Evolutionary conservation across 2,797 vertebrate genomes (phyloP), one percentile per base, ranked within the genome.

Genomic region (Gephyroberyx darwinii): DNA sequence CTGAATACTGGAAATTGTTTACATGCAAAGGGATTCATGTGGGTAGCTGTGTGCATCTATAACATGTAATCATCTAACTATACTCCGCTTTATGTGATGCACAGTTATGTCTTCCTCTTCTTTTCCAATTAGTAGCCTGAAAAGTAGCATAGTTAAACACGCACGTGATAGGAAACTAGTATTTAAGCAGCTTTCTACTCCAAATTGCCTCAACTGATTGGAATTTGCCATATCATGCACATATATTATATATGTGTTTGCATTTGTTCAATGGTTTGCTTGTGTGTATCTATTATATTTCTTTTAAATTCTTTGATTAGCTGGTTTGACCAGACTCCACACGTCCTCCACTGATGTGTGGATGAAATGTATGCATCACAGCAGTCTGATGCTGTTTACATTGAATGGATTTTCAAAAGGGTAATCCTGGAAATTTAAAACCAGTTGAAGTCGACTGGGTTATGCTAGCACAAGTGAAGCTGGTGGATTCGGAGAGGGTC

Each of bases 1-100:
- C 76, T 53, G 48, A 88, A 77, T 79, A 51, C 48, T 74, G 74
- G 75, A 78, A 56, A 75, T 75, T 81, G 84, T 84, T 88, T 45
- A 60, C 20, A 20, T 45, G 9, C 74, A 71, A 69, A 39, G 31
- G 43, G 58, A 70, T 84, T 83, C 80, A 78, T 83, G 88, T 78
- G 80, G 78, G 74, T 79, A 56, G 56, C 65, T 69, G 81, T 85
- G 68, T 87, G 77, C 75, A 65, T 80, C 69, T 57, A 64, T 66
- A 71, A 65, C 65, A 41, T 43, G n/a, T 74, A 74, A 79, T 79
- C 75, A 81, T 72, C 69, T 55, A 75, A 56, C 71, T 63, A 65
- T 16, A 83, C 85, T 81, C 85, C 84, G 82, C 63, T 69, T 74
- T 83, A 65, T 43, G 41, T 43, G 41, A 43, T 8, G 33, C 41